Percentiles rank a stretch among this genome's conserved stretches.
These are phyloP conservation scores for Thecophora atra DNA, from an alignment of 2,888 invertebrate species.

Conservation along the genomic window DNA sequence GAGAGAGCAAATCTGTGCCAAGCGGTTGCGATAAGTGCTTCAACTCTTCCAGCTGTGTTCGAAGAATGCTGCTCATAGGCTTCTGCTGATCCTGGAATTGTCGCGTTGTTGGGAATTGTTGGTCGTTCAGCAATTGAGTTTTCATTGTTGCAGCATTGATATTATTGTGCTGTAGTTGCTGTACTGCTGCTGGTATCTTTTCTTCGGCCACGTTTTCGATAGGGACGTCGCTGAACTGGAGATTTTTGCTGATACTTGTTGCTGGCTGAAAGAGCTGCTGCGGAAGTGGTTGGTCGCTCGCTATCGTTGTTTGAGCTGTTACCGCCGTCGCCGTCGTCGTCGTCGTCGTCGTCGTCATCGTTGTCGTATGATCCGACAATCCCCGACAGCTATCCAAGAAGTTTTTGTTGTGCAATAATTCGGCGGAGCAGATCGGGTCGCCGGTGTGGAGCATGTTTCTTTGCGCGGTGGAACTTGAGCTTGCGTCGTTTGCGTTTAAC, in stretches of 20 bases:
- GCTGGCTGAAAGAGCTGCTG: constrained; percentile 53
- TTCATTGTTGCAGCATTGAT: constrained; percentile 44
- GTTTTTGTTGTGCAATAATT: constrained; percentile 67
- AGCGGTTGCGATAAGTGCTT: constrained; percentile 59
- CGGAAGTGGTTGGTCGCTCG: constrained; percentile 52
- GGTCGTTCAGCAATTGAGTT: constrained; percentile 47
- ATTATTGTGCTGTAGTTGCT: constrained; percentile 46
- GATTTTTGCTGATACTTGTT: constrained; percentile 43
- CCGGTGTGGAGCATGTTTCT: constrained; percentile 82
- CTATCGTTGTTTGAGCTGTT: constrained; percentile 56
- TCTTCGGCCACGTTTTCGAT: constrained; percentile 30
- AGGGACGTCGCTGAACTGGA: constrained; percentile 35
- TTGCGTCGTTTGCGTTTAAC: constrained; percentile 65
- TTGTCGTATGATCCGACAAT: constrained; percentile 66
- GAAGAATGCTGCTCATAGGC: constrained; percentile 70
- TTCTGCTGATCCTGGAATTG: constrained; percentile 28
- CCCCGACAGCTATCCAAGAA: constrained; percentile 68
- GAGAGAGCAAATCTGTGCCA: constrained; percentile 71
- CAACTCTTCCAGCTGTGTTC: constrained; percentile 61
- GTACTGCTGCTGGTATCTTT: constrained; percentile 44
- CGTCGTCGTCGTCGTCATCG: constrained; percentile 69
- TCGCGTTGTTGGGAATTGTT: constrained; percentile 42
- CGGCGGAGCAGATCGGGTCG: constrained; percentile 66
- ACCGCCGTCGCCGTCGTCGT: constrained; percentile 68
- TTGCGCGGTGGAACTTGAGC: constrained; percentile 87